Base-by-base conservation (phyloP, 2,888 invertebrate species). In the Epiperipatus broadwayi region DNA sequence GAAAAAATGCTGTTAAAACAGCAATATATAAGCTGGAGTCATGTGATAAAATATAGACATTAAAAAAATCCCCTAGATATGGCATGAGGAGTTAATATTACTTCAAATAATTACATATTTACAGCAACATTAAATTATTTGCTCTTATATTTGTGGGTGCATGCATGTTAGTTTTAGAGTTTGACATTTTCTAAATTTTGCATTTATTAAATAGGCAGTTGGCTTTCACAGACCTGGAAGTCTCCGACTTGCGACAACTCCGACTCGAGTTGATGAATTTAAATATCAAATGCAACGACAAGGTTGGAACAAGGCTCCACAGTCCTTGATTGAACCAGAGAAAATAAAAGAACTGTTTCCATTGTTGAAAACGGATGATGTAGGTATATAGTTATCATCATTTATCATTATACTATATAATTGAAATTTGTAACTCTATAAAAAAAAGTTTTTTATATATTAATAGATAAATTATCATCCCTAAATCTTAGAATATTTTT, bases 171-270 rank as follows among this genome's bases (percentile, higher is more conserved):
- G 16, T 43, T 14, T 21, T 14, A 39, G 22, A n/a, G 15, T 16
- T 10, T 4, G 14, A 39, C 14, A 28, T 15, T 18, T 15, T 18
- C n/a, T n/a, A n/a, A n/a, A n/a, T n/a, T n/a, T n/a, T n/a, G 25
- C 10, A 32, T 36, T 21, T 27, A 5, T 20, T 37, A 37, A 42
- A 5, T 45, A 60, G 56, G 48, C 49, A 29, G 53, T 61, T 15
- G 54, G 57, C 14, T 57, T 63, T 41, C 56, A 59, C 40, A 49
- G 48, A 5, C 54, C 55, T 12, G 63, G 63, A 21, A 60, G 60
- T 29, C 47, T 63, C 14, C 49, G 63, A 3, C 40, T 63, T 35
- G 60, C 61, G 1, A 53, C 53, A 3, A 53, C 53, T 10, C 47
- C 51, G n/a, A 44, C 49, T 1, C 46, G 61, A 10, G 48, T 62